Evolutionary conservation across 2,888 invertebrate species (phyloP), one percentile per base, ranked within the genome.

Genomic region (Nasonovia ribisnigri): DNA sequence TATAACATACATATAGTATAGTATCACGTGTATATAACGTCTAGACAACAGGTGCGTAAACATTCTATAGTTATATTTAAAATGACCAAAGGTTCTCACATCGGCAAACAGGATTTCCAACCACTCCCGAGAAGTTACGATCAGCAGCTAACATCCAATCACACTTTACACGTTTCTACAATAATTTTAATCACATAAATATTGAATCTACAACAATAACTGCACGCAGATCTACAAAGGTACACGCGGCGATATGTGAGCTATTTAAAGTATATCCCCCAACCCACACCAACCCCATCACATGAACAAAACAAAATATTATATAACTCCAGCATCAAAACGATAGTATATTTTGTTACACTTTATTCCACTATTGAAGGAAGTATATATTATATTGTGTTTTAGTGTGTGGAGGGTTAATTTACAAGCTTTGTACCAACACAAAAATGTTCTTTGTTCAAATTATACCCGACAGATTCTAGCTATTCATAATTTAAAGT

Each of bases 391-490:
- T 36, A 36, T 67, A 67, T 1, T n/a, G 29, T 60, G 16, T 67
- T 67, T n/a, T 36, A n/a, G n/a, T 67, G 67, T 77, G 8, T 36
- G 36, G 20, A 77, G 36, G 36, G 77, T 77, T 36, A 77, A 77
- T 77, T 36, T 77, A 77, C 77, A 77, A 77, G 36, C 4, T 36
- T 8, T 24, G 1, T 29, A 88, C 36, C 5, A 48, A 90, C n/a
- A 26, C 67, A 88, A 88, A 88, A 36, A 24, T 36, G 24, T 48
- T 90, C 48, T 67, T 67, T 48, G 46, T 90, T 90, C 20, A 67
- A 42, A 67, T 90, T 60, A 48, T 11, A 16, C 57, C 20, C 89
- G 29, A 42, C 57, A 43, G 29, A 89, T 24, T 43, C 8, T 43
- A 51, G 24, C 10, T 36, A 36, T 88, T 88, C n/a, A 54, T 88